phyloP scores from a whole-genome alignment of 2,113 vertebrate genomes.

The Anser cygnoides region DNA sequence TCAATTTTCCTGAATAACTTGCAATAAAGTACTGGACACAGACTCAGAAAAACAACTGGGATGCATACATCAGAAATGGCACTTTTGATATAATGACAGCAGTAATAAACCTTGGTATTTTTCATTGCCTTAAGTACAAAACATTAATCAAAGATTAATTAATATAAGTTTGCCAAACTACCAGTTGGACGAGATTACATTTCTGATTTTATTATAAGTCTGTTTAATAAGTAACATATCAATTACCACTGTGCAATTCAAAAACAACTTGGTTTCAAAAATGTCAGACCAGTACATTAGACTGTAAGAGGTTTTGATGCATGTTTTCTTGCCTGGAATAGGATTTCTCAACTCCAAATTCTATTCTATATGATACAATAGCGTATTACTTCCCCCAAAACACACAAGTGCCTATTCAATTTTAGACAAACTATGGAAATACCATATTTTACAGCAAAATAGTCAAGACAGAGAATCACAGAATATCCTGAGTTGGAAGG shows the following conservation, averaged over 20 bases:
- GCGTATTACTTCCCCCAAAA: background rate
- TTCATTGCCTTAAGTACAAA: background rate
- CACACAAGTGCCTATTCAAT: background rate
- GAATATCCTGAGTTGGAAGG: no score
- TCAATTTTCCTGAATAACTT: background rate
- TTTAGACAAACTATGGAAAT: background rate
- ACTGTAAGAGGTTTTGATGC: background rate
- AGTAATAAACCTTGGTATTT: background rate
- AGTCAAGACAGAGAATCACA: no score
- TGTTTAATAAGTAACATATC: background rate
- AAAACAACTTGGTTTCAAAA: background rate
- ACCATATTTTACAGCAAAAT: background rate
- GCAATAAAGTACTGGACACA: background rate
- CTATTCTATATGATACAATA: background rate
- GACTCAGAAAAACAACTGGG: background rate
- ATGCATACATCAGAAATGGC: background rate
- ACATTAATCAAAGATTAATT: background rate
- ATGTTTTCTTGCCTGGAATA: background rate
- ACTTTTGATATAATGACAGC: background rate
- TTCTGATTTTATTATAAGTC: background rate
- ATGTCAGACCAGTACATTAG: background rate
- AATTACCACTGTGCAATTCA: background rate
- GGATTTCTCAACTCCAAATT: background rate
- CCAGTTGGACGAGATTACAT: background rate
- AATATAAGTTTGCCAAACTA: background rate